These are phyloP conservation scores for Phalloptychus januarius DNA, from an alignment of 2,797 vertebrate genomes.

Conservation along the genomic window DNA sequence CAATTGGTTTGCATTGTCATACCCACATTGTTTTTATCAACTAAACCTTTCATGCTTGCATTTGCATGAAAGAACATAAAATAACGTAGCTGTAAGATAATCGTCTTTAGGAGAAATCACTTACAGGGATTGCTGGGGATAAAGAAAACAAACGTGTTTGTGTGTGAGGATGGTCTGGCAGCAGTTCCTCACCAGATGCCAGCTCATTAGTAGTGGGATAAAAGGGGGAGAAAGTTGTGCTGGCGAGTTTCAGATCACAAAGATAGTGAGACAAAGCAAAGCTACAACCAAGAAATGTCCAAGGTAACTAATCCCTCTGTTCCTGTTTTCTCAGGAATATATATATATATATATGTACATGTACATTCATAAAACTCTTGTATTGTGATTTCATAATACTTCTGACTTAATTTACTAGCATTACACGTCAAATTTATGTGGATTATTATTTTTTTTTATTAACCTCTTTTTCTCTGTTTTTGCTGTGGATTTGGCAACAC, in stretches of 20 bases:
- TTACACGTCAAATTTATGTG: neutral
- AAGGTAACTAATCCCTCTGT: neutral
- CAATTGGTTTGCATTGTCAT: neutral
- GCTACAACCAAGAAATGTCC: neutral
- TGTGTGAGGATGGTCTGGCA: neutral
- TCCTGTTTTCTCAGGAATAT: neutral
- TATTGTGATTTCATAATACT: neutral
- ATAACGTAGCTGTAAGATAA: neutral
- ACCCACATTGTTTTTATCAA: neutral
- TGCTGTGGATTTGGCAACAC: neutral
- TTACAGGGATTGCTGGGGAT: neutral
- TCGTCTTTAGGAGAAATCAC: neutral
- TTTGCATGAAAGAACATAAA: neutral
- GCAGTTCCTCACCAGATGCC: neutral
- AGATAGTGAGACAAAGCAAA: neutral
- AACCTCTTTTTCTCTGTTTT: neutral
- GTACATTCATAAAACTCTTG: neutral
- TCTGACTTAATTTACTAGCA: neutral
- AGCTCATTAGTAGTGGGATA: slow-evolving; percentile 1
- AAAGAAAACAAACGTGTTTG: neutral
- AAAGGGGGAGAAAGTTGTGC: neutral
- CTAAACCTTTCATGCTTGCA: neutral
- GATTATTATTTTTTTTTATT: neutral
- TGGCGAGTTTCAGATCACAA: neutral
- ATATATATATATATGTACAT: neutral